Base-by-base conservation (phyloP, 1,140 invertebrate species). In the Theocolax elegans region DNA sequence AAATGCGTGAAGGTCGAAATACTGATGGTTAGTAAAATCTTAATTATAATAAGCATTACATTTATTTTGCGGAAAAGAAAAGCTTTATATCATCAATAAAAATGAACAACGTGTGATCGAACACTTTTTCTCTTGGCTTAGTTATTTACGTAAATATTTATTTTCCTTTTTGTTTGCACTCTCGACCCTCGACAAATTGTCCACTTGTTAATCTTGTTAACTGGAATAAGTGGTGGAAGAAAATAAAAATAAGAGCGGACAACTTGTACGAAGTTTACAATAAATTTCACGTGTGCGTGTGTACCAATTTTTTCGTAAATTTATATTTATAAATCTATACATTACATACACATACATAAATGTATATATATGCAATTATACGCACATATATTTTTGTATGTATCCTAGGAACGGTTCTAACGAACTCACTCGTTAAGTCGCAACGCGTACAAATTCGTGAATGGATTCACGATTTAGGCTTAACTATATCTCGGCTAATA, bases 11-110 rank as follows among this genome's bases (percentile, higher is more conserved):
- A 68, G 53, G 72, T 67, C 29, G 60, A 80, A 75, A 76, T 29
- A 73, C 74, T 75, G 64, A 79, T 78, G 70, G 82, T 85, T 84
- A 85, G 83, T 84, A 77, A 80, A 75, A n/a, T n/a, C 75, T 71
- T 59, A 74, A 68, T 78, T 71, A 74, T 79, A 77, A 78, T 66
- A 83, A 84, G 80, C 82, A 80, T 81, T 81, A 77, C 76, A 72
- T 84, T 84, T 82, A 84, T 83, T n/a, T 85, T 82, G 79, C 77
- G 68, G 4, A 35, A 35, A 80, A 81, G 77, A 79, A 78, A 78
- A 29, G 71, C 15, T 3, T 62, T 62, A 64, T 31, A 63, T 51
- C 49, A 75, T 74, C 40, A 63, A 75, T 72, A 74, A 76, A 64
- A 82, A 79, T 81, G 82, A 80, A 84, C 81, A 85, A 79, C 44